Evolutionary conservation across 2,888 invertebrate genomes (phyloP).

Genomic region (Ectemnius lituratus): DNA sequence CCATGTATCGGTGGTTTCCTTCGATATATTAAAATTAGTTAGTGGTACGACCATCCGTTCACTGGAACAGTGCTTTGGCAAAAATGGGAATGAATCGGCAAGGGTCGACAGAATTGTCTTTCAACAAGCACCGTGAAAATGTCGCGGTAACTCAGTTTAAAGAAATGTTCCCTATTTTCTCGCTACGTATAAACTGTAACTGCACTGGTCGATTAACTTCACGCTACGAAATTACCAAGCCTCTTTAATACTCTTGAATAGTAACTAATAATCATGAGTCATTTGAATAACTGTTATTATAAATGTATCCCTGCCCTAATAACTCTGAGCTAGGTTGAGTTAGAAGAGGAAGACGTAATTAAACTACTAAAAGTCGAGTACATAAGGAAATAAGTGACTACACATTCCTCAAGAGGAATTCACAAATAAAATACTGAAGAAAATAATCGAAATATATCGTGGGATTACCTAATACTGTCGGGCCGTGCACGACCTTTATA

Average conservation of each 20-base stretch:
- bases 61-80: no score
- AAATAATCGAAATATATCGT: conserved; percentile 23
- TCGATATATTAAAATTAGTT: conserved; percentile 4
- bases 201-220: no score
- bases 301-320: conserved; percentile 26
- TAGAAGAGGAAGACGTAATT: conserved; percentile 54
- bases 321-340: conserved; percentile 38
- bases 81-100: neutral
- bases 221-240: no score
- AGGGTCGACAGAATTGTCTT: neutral
- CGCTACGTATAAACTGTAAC: no score
- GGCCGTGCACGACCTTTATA: conserved; percentile 55
- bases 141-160: neutral
- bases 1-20: no score
- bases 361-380: conserved; percentile 41
- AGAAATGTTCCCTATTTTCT: neutral
- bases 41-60: neutral
- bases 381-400: conserved; percentile 33
- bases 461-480: conserved; percentile 52
- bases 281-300: neutral
- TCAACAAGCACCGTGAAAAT: neutral
- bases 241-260: conserved; percentile 4
- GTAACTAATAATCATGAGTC: conserved; percentile 25
- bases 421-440: neutral
- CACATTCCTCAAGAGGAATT: neutral